These are phyloP conservation scores for Eurytoma adleriae DNA, from an alignment of 2,888 invertebrate genomes.

Conservation along the genomic window DNA sequence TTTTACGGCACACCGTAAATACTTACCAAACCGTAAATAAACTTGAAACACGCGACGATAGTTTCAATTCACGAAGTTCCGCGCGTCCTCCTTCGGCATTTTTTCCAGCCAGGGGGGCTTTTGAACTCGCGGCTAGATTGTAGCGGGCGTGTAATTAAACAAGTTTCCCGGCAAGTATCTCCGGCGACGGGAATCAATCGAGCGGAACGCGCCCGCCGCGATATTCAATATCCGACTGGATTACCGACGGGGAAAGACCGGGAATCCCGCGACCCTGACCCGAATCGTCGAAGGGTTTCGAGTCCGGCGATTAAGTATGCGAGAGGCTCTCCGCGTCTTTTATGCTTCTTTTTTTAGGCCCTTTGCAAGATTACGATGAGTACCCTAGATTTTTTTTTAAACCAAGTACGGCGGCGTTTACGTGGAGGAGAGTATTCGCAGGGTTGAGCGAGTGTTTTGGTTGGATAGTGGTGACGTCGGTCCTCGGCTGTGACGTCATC, in stretches of 20 bases:
- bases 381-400: background rate
- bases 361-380: background rate
- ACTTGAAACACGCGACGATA: too few relatives aligned
- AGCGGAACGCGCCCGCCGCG: background rate
- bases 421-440: too few relatives aligned
- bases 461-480: too few relatives aligned
- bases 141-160: constrained; percentile 26
- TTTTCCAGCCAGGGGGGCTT: too few relatives aligned
- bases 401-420: background rate
- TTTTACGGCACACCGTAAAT: too few relatives aligned
- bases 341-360: background rate
- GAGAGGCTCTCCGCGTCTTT: background rate
- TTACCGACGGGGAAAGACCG: background rate
- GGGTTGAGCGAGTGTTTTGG: too few relatives aligned
- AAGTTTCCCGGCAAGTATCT: constrained; percentile 17
- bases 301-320: background rate
- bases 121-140: too few relatives aligned
- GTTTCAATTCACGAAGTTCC: too few relatives aligned
- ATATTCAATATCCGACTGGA: constrained; percentile 33
- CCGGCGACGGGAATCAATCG: constrained; percentile 31
- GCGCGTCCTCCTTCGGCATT: too few relatives aligned
- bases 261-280: constrained; percentile 30
- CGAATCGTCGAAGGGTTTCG: constrained; percentile 12
- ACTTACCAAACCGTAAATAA: too few relatives aligned
- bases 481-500: too few relatives aligned